phyloP scores from a whole-genome alignment of 2,888 invertebrate species.

The Serrognathus titanus region DNA sequence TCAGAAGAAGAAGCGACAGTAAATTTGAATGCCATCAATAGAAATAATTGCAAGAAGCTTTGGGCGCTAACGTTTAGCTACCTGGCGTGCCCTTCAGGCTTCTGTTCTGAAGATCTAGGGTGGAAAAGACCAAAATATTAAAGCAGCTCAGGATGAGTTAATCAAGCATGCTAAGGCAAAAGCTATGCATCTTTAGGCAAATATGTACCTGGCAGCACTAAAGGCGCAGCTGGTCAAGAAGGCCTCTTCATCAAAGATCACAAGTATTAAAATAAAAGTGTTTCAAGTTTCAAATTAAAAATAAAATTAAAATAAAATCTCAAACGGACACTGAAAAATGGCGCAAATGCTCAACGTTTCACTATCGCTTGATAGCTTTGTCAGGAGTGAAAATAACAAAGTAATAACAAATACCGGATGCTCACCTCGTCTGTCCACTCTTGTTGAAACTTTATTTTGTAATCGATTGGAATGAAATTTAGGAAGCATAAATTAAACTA shows the following conservation, averaged over 20 bases:
- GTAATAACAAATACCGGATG: no score
- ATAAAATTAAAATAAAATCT: no score
- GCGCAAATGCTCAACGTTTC: no score
- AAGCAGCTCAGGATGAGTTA: conserved; percentile 78
- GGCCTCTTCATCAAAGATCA: conserved; percentile 94
- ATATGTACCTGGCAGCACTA: conserved; percentile 82
- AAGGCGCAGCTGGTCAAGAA: conserved; percentile 81
- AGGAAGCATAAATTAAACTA: no score
- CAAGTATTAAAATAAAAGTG: conserved; percentile 68
- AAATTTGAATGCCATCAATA: conserved; percentile 92
- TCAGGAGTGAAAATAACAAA: no score
- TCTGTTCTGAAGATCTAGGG: conserved; percentile 92
- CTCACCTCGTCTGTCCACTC: no score
- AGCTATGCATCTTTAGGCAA: conserved; percentile 87
- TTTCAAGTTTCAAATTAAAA: conserved; percentile 33
- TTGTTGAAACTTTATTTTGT: no score
- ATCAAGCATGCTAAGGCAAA: conserved; percentile 93
- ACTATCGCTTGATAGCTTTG: no score
- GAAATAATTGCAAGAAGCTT: conserved; percentile 81
- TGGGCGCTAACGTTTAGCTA: conserved; percentile 96
- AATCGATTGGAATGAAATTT: no score
- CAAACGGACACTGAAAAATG: no score
- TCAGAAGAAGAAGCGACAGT: conserved; percentile 94
- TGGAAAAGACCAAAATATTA: conserved; percentile 81
- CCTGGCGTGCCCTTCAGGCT: conserved; percentile 92